Evolutionary conservation across 2,113 vertebrate genomes (phyloP).

Genomic region (Canis aureus): DNA sequence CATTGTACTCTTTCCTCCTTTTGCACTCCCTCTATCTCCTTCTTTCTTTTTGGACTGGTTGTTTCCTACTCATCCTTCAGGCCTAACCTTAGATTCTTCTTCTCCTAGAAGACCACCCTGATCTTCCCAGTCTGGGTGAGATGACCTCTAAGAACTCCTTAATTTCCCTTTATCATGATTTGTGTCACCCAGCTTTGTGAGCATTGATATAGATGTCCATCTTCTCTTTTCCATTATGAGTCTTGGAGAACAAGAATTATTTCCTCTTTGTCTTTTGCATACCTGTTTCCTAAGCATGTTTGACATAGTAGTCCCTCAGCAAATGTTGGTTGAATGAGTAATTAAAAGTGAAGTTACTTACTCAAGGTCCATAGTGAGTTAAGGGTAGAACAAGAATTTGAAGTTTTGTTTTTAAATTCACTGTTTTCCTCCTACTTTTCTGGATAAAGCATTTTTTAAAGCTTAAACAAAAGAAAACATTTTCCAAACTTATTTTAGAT

Average conservation of each 20-base stretch:
- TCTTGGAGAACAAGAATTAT: background rate
- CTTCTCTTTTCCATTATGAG: background rate
- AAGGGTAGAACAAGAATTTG: background rate
- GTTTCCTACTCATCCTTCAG: background rate
- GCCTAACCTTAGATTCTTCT: background rate
- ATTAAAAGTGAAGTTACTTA: background rate
- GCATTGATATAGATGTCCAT: background rate
- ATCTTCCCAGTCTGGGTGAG: background rate
- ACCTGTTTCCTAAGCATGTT: background rate
- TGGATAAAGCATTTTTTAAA: constrained; percentile 33
- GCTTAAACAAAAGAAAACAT: constrained; percentile 24
- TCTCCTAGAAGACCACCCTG: background rate
- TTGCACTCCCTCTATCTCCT: background rate
- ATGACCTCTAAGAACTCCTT: background rate
- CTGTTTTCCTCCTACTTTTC: background rate
- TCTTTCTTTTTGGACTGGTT: background rate
- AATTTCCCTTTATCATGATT: background rate
- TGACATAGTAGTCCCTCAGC: background rate
- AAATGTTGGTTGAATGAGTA: background rate
- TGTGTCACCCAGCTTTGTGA: background rate
- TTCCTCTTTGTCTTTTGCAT: background rate
- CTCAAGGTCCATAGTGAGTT: background rate
- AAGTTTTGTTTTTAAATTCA: constrained; percentile 28
- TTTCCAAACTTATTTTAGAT: constrained; percentile 8
- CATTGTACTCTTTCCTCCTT: background rate